Evolutionary conservation across 92 coral and sea anemone genomes (phyloP), one percentile per base, ranked within the genome.

Genomic region (Epizoanthus stellaris): DNA sequence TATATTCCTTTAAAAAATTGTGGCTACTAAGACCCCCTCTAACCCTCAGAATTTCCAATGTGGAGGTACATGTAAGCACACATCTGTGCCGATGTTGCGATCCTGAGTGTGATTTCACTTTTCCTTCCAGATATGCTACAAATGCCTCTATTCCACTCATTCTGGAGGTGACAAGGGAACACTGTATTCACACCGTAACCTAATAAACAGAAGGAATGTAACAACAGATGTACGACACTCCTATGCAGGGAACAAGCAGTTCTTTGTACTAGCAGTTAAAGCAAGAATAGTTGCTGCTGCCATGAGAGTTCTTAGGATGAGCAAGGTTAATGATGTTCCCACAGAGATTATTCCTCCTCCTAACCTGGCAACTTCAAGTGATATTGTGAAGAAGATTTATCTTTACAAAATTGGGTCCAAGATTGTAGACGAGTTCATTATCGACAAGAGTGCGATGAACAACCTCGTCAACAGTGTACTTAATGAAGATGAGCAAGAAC

Each of bases 211-310:
- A 34, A 63, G 90, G 49, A 87, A 87, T 87, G 90, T 87, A 16
- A 10, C 75, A 53, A 56, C 63, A 38, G 90, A 87, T 10, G 89
- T 77, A n/a, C 69, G 23, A 39, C 49, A 85, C 2, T 23, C 68
- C 38, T 56, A 80, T 87, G 74, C 90, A 14, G 83, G 85, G 40
- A 65, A 81, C 47, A 85, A 75, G 59, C 88, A 85, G 15, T 65
- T 62, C 20, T 85, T 85, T 64, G 8, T 38, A 42, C 34, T 85
- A 64, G 89, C 80, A 13, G 80, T 85, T 15, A 80, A 85, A 38
- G 84, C 89, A 12, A 86, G 85, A 77, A 81, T 86, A 13, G 15
- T 86, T 53, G 89, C 85, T 60, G 85, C 85, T 52, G 65, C 89
- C 42, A 53, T 87, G 14, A 47, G 23, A 58, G 47, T 47, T 20